phyloP scores from a whole-genome alignment of 1,140 invertebrate genomes.

The Zaprionus davidi region DNA sequence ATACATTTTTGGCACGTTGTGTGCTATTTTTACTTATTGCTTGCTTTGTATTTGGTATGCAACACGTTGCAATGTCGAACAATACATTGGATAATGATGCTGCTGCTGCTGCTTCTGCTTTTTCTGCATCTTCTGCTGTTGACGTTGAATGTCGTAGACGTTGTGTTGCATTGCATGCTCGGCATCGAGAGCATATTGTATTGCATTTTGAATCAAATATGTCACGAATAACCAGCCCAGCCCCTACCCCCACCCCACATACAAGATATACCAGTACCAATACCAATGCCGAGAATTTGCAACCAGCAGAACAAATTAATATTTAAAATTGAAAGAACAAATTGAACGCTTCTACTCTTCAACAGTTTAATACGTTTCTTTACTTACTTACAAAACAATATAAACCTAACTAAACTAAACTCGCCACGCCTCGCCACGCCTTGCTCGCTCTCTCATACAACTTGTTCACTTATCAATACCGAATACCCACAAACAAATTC shows the following conservation, averaged over 20 bases:
- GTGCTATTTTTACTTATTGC: conserved; percentile 47
- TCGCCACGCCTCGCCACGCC: conserved; percentile 69
- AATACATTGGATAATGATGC: conserved; percentile 53
- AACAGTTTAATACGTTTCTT: conserved; percentile 46
- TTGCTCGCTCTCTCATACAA: conserved; percentile 65
- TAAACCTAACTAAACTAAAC: conserved; percentile 48
- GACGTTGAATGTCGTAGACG: conserved; percentile 1
- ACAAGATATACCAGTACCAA: conserved; percentile 19
- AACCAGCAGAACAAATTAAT: conserved; percentile 49
- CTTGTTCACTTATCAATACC: conserved; percentile 4
- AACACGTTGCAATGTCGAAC: conserved; percentile 56
- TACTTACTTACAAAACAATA: conserved; percentile 40
- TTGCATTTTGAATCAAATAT: conserved; percentile 61
- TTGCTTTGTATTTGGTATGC: conserved; percentile 54
- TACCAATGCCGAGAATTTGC: conserved; percentile 40
- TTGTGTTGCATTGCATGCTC: conserved; percentile 35
- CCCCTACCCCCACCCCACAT: conserved; percentile 14
- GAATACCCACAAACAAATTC: conserved; percentile 22
- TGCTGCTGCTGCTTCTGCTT: conserved; percentile 20
- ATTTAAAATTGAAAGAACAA: neutral
- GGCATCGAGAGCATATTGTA: conserved; percentile 41
- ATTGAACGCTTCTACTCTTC: conserved; percentile 37
- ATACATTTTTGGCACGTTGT: conserved; percentile 62
- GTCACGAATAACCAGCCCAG: conserved; percentile 25
- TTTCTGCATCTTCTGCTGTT: conserved; percentile 28